These are phyloP conservation scores for Frankliniella fusca DNA, from an alignment of 2,888 invertebrate genomes.

Conservation along the genomic window DNA sequence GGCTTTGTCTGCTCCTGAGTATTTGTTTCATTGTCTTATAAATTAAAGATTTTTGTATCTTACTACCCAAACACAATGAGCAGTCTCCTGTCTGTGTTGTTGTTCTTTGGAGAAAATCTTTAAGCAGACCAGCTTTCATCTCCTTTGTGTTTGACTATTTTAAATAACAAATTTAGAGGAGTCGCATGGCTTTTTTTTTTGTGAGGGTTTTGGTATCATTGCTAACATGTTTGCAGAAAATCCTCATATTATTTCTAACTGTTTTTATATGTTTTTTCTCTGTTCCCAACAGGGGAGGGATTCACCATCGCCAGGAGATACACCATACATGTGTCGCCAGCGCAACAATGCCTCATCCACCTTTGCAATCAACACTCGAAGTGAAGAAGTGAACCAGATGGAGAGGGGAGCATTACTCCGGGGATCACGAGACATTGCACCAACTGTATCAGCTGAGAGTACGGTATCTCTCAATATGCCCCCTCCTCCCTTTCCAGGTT, in stretches of 20 bases:
- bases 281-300: conserved; percentile 52
- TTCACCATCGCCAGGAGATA: conserved; percentile 71
- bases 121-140: too few species aligned
- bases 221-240: background rate
- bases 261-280: conserved; percentile 31
- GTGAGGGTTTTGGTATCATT: conserved; percentile 34
- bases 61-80: too few species aligned
- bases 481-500: conserved; percentile 35
- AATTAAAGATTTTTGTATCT: too few species aligned
- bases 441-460: conserved; percentile 21
- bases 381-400: conserved; percentile 50
- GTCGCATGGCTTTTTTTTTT: background rate
- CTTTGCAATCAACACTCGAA: conserved; percentile 30
- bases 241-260: background rate
- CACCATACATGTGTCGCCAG: conserved; percentile 77
- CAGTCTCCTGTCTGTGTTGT: background rate
- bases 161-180: too few species aligned
- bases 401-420: conserved; percentile 51
- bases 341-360: conserved; percentile 58
- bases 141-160: too few species aligned
- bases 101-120: background rate
- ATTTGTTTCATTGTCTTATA: too few species aligned
- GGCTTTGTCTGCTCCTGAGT: too few species aligned
- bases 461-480: conserved; percentile 32
- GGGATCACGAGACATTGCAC: conserved; percentile 29